These are phyloP conservation scores for Oithona nana DNA, from an alignment of 2,888 invertebrate species.

Conservation along the genomic window DNA sequence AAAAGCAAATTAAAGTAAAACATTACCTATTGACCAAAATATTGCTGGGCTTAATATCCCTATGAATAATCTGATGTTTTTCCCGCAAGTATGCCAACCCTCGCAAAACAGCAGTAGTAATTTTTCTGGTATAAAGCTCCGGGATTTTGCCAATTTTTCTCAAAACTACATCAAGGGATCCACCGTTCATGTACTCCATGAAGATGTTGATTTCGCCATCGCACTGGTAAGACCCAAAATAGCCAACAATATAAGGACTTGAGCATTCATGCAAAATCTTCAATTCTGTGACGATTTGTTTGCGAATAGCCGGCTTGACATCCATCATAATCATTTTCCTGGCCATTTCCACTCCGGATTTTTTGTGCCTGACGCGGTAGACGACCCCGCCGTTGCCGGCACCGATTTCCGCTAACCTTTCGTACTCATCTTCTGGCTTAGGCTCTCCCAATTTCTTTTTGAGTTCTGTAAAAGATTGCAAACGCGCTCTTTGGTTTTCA, in stretches of 20 bases:
- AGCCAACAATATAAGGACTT: slow-evolving; percentile 97
- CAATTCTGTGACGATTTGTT: slow-evolving; percentile 91
- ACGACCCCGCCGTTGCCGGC: slow-evolving; percentile 98
- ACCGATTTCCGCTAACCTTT: slow-evolving; percentile 85
- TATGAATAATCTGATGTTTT: slow-evolving; percentile 69
- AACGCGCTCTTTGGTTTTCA: slow-evolving; percentile 72
- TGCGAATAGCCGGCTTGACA: slow-evolving; percentile 88
- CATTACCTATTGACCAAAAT: slow-evolving; percentile 90
- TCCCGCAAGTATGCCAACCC: slow-evolving; percentile 91
- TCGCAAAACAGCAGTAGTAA: slow-evolving; percentile 58
- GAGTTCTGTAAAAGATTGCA: slow-evolving; percentile 82
- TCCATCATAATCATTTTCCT: slow-evolving; percentile 43
- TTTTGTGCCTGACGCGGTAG: slow-evolving; percentile 88
- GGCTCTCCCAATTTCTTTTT: slow-evolving; percentile 80
- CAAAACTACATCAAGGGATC: slow-evolving; percentile 86
- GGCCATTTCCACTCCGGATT: slow-evolving; percentile 88
- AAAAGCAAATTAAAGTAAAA: too few species aligned
- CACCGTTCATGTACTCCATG: slow-evolving; percentile 99
- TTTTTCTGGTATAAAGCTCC: slow-evolving; percentile 73
- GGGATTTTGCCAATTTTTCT: slow-evolving; percentile 93
- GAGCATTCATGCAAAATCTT: slow-evolving; percentile 99
- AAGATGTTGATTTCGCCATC: slow-evolving; percentile 99
- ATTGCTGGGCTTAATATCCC: slow-evolving; percentile 96
- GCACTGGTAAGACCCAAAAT: slow-evolving; percentile 84
- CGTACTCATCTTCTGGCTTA: slow-evolving; percentile 78